phyloP scores from a whole-genome alignment of 2,113 vertebrate species.

The Odobenus rosmarus region DNA sequence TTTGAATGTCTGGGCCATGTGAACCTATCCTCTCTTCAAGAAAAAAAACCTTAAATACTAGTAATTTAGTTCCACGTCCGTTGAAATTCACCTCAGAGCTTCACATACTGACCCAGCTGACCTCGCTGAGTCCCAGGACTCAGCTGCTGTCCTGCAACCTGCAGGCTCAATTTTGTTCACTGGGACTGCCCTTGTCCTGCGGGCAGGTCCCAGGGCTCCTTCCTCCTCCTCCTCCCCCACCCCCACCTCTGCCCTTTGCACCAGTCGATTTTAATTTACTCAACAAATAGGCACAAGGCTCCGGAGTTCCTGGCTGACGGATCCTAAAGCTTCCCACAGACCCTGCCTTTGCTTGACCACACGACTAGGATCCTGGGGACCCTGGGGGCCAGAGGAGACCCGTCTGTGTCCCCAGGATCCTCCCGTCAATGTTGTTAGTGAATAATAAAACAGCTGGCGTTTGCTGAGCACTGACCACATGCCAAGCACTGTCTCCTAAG shows the following conservation, averaged over 20 bases:
- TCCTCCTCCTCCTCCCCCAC: not conserved
- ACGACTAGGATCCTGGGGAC: not conserved
- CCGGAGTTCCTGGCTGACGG: accelerated
- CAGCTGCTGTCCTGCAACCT: not conserved
- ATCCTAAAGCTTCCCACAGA: not conserved
- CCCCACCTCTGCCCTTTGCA: not conserved
- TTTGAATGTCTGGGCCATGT: not conserved
- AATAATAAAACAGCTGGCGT: not conserved
- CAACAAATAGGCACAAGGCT: not conserved
- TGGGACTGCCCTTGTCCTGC: not conserved
- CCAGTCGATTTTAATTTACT: not conserved
- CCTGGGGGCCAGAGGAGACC: not conserved
- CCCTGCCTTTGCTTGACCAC: not conserved
- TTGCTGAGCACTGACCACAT: not conserved
- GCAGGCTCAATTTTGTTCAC: not conserved
- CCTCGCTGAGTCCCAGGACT: not conserved
- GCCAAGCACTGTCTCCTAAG: not conserved
- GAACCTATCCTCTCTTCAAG: not conserved
- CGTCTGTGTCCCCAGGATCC: not conserved
- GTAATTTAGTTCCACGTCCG: not conserved
- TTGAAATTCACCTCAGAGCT: not conserved
- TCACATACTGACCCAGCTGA: not conserved
- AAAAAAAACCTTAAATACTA: not conserved
- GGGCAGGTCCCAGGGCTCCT: not conserved
- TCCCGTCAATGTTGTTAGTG: not conserved